Evolutionary conservation across 2,113 vertebrate species (phyloP), one percentile per base, ranked within the genome.

Genomic region (Aix galericulata): DNA sequence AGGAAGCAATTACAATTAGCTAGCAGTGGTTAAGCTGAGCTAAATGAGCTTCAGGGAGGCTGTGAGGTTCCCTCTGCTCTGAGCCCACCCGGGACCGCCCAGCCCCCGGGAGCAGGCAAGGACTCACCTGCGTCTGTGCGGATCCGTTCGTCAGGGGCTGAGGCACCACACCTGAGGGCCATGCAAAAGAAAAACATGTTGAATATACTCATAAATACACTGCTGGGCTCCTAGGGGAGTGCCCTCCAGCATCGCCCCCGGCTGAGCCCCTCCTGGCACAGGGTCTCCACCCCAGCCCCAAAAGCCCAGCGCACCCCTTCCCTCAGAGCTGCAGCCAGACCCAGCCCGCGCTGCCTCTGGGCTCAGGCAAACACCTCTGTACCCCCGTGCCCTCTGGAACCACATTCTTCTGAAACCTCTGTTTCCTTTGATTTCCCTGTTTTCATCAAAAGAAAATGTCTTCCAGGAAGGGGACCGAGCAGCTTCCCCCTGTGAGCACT

Each of bases 141-240:
- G 98, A 98, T 42, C 95, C 95, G 0, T 98, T 98, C 15, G 95
- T 97, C 91, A 98, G 90, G 4, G 98, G 95, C 72, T 97, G 95
- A 36, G 98, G 97, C 0, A 97, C 91, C 86, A 97, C 88, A 26
- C 98, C 98, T 96, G n/a, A 0, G 1, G 73, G 76, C 3, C 72
- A 71, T 18, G 27, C 1, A 36, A 6, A 85, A 50, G 42, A 5
- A 81, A 40, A 1, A 6, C 3, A 0, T 1, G 1, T 38, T 79
- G 8, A 93, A 42, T 6, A 11, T 17, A 4, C 20, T 10, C 5
- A 3, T 52, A 48, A 21, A 21, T 22, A 48, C 46, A 48, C 46
- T 48, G 46, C 46, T 11, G 20, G 46, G 20, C 46, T 22, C 46
- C 46, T 8, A 48, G 20, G 46, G 9, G 10, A 21, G 25, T 52